Evolutionary conservation across 2,888 invertebrate species (phyloP).

Genomic region (Notodonta dromedarius): DNA sequence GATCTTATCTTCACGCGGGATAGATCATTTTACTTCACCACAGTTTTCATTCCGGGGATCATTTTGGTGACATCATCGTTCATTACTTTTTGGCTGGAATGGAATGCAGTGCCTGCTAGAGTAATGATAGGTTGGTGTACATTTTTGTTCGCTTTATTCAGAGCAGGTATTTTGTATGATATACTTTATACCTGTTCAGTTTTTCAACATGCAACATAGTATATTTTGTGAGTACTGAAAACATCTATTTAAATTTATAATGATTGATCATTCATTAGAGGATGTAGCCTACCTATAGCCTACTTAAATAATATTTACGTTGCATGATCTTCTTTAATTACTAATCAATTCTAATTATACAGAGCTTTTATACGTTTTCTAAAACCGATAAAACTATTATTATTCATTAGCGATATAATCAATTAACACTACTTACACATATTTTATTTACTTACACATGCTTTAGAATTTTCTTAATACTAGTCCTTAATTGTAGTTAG

Average conservation of each 20-base stretch:
- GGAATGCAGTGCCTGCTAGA: constrained; percentile 98
- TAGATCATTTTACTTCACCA: constrained; percentile 98
- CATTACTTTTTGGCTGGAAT: constrained; percentile 98
- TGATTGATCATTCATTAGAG: constrained; percentile 27
- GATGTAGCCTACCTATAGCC: constrained; percentile 6
- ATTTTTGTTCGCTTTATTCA: constrained; percentile 46
- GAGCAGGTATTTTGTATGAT: background rate
- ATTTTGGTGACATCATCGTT: constrained; percentile 98
- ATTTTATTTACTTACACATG: background rate
- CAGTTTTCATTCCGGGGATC: constrained; percentile 98
- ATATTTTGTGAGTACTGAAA: constrained; percentile 17
- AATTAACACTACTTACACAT: background rate
- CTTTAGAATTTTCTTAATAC: background rate
- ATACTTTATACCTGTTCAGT: background rate
- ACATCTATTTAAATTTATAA: constrained; percentile 14
- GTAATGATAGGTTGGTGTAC: constrained; percentile 95
- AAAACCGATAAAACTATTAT: background rate
- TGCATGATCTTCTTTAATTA: constrained; percentile 26
- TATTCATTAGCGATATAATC: background rate
- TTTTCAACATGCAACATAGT: background rate
- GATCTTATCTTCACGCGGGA: constrained; percentile 97
- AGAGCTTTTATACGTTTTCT: constrained; percentile 19
- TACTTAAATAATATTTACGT: constrained; percentile 3
- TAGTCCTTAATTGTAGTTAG: background rate
- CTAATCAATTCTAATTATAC: constrained; percentile 9